Percentiles rank a stretch among this genome's conserved stretches.
Conservation (phyloP, 2,888 invertebrate genomes). For the Epirrita christyi region DNA sequence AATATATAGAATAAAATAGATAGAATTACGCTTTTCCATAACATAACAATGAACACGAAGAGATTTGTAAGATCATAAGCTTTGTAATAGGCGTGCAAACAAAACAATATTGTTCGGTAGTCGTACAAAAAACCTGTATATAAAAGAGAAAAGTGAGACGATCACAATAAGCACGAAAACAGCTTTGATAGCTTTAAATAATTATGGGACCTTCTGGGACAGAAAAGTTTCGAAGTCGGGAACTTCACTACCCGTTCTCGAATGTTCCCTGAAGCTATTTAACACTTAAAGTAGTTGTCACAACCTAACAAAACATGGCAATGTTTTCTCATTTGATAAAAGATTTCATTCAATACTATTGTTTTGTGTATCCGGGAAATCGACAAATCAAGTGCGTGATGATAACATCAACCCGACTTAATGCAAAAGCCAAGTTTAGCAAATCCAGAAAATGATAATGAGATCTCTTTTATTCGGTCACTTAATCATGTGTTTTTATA, state of each 20-base stretch:
- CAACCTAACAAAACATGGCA: too few species aligned
- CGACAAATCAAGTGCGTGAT: neutral
- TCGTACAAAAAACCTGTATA: too few species aligned
- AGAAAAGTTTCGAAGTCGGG: neutral
- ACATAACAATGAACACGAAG: too few species aligned
- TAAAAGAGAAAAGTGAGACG: too few species aligned
- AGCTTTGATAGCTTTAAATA: neutral
- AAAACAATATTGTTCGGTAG: neutral
- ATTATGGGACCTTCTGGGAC: too few species aligned
- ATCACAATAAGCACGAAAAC: neutral
- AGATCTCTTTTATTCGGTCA: neutral
- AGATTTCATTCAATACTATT: neutral
- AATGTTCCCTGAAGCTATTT: constrained; percentile 1
- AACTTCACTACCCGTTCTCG: constrained; percentile 3
- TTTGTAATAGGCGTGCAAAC: neutral
- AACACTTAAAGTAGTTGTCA: neutral
- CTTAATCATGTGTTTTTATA: neutral
- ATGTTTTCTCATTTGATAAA: neutral
- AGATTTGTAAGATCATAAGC: too few species aligned
- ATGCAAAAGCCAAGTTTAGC: neutral
- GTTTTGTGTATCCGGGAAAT: neutral
- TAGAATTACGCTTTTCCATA: neutral
- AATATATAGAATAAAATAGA: too few species aligned
- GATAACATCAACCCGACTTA: neutral
- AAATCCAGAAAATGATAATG: neutral